Base-by-base conservation (phyloP, 2,113 vertebrate species). In the Notothenia rossii region DNA sequence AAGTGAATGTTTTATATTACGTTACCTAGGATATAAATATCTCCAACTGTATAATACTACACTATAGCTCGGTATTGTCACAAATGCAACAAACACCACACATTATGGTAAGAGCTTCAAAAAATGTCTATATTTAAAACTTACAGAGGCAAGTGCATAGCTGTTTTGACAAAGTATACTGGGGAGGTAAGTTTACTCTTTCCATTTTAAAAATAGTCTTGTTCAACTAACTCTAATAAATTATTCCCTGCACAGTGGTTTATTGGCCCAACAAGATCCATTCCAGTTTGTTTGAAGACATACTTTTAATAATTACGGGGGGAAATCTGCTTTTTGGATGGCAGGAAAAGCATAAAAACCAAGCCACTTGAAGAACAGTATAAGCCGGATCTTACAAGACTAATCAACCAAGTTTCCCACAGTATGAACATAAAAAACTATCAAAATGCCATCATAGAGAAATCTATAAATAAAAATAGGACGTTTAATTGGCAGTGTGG, bases 281-380 rank as follows among this genome's bases (percentile, higher is more conserved):
- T 64, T 51, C 25, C 33, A 0, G 18, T 75, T 71, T 4, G 1
- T 79, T 81, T 61, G 20, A 62, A 61, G 18, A 20, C 25, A 22
- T 12, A 15, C 36, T 49, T 67, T 40, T 40, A 40, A 40, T 40
- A 48, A 76, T 76, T 7, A 62, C 36, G 10, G 46, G 40, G n/a
- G 6, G 5, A 60, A 72, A 69, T 25, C 22, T 29, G 62, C 43
- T 58, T 70, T 67, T 58, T 54, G 56, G 46, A 54, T 53, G 53
- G 45, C 45, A n/a, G 22, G 64, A n/a, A 59, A 69, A 68, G 60
- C 64, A 51, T 13, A 69, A 62, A 77, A 51, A 14, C 43, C n/a
- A 25, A 68, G 77, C 20, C 10, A 14, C 50, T 3, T 53, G 40
- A 60, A 61, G 60, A 22, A 50, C 7, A 72, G 49, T 4, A 77